A percentile compares a stretch with the other conserved stretches of the same genome.
These are phyloP conservation scores for Tor tambroides DNA, from an alignment of 2,113 vertebrate species.

Conservation along the genomic window DNA sequence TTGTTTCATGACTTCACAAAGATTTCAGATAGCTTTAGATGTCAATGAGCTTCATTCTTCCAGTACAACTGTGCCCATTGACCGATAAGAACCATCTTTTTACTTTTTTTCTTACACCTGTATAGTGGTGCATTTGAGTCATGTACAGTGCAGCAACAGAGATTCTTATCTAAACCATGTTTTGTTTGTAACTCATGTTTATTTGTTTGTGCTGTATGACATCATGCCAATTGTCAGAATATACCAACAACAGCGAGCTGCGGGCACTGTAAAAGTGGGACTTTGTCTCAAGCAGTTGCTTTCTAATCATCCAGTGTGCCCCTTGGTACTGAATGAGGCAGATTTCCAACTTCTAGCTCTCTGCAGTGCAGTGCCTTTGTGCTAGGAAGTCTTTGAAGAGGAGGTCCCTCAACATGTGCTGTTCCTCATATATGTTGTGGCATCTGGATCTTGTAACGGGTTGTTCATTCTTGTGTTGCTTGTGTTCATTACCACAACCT, in stretches of 20 bases:
- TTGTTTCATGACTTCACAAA: conserved; percentile 49
- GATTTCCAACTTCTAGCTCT: conserved; percentile 46
- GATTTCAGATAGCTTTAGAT: conserved; percentile 53
- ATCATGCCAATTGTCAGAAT: conserved; percentile 54
- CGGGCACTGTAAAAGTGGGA: not conserved
- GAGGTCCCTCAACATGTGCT: conserved; percentile 8
- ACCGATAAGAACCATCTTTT: conserved; percentile 63
- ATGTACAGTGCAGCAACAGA: conserved; percentile 53
- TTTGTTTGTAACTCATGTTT: conserved; percentile 59
- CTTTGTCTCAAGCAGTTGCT: conserved; percentile 9
- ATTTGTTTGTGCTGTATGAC: conserved; percentile 37
- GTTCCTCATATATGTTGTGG: conserved; percentile 32
- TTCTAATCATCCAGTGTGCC: conserved; percentile 49
- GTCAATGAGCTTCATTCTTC: conserved; percentile 52
- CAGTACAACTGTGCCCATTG: conserved; percentile 62
- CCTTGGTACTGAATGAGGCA: conserved; percentile 41
- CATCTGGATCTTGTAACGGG: conserved; percentile 48
- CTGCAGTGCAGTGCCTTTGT: conserved; percentile 33
- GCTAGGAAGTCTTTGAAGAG: conserved; percentile 32
- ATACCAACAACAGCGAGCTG: conserved; percentile 6
- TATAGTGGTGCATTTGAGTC: conserved; percentile 22
- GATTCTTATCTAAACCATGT: conserved; percentile 61
- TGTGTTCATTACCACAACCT: conserved; percentile 41
- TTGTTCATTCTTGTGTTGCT: conserved; percentile 13
- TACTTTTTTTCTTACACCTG: not conserved